A percentile compares a stretch with the other conserved stretches of the same genome.
Evolutionary conservation across 2,888 invertebrate species (phyloP).

Genomic region (Pyralis farinalis): DNA sequence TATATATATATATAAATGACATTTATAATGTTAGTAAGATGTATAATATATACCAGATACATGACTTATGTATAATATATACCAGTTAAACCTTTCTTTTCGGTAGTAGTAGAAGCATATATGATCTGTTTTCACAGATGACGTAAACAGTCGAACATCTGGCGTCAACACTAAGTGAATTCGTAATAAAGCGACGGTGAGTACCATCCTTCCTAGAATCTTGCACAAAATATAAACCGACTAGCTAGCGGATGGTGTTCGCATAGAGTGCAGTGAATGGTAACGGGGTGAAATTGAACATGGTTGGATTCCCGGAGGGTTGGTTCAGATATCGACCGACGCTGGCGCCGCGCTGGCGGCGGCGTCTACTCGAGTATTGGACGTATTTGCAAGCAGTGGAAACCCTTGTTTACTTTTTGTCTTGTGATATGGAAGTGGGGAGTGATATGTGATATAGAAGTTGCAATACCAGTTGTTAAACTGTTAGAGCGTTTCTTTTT

Average conservation of each 20-base stretch:
- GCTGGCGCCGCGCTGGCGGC: constrained; percentile 11
- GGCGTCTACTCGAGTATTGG: background rate
- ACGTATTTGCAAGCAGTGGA: constrained; percentile 1
- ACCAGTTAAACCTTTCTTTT: too few relatives aligned
- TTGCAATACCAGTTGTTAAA: too few relatives aligned
- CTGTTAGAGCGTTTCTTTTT: too few relatives aligned
- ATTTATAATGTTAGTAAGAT: too few relatives aligned
- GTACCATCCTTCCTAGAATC: constrained; percentile 9
- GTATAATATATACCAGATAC: too few relatives aligned
- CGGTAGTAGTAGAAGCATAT: too few relatives aligned
- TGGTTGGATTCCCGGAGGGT: constrained; percentile 2
- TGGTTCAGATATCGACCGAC: constrained; percentile 11
- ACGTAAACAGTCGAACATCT: constrained; percentile 9
- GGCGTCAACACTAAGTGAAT: constrained; percentile 6
- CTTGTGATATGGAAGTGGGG: background rate
- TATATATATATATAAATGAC: too few relatives aligned
- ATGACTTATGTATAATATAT: too few relatives aligned
- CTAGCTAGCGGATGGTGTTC: background rate
- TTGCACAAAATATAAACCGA: background rate
- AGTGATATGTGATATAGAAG: background rate
- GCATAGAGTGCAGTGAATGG: background rate
- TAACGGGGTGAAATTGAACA: background rate
- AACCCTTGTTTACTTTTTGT: constrained; percentile 1
- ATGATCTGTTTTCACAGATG: background rate
- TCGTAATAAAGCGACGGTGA: background rate